A percentile compares a stretch with the other conserved stretches of the same genome.
These are phyloP conservation scores for Rhodinocichla rosea DNA, from an alignment of 2,113 vertebrate species.

Conservation along the genomic window DNA sequence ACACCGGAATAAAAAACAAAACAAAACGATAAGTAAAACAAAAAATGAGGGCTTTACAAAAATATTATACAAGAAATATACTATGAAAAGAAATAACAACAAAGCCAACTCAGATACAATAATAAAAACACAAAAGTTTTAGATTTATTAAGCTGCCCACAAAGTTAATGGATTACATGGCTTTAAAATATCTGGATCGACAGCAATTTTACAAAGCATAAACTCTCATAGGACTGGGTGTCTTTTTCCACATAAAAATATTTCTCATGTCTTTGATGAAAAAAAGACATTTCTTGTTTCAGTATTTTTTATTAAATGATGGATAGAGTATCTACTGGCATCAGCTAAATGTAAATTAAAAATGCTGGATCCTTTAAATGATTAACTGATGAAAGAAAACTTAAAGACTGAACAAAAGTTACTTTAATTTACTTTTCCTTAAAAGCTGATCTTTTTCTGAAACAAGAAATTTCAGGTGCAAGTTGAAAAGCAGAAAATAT, in stretches of 20 bases:
- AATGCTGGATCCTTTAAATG: slow-evolving; percentile 70
- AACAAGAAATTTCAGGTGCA: slow-evolving; percentile 81
- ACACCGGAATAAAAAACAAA: slow-evolving; percentile 72
- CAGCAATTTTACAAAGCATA: slow-evolving; percentile 89
- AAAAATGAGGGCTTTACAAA: slow-evolving; percentile 81
- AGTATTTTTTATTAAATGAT: slow-evolving; percentile 52
- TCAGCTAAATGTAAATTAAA: slow-evolving; percentile 47
- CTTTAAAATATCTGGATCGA: slow-evolving; percentile 85
- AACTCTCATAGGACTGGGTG: slow-evolving; percentile 74
- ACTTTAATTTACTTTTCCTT: slow-evolving; percentile 70
- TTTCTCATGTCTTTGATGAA: slow-evolving; percentile 69
- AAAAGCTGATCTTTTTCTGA: slow-evolving; percentile 80
- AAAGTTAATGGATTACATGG: slow-evolving; percentile 88
- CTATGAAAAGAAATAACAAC: slow-evolving; percentile 75
- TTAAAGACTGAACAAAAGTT: slow-evolving; percentile 18
- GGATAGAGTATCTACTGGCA: slow-evolving; percentile 34
- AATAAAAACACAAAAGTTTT: slow-evolving; percentile 77
- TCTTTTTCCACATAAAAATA: slow-evolving; percentile 74
- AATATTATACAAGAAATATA: slow-evolving; percentile 88
- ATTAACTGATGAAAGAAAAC: slow-evolving; percentile 40
- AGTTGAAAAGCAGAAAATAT: slow-evolving; percentile 79
- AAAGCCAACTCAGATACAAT: slow-evolving; percentile 79
- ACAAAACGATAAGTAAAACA: slow-evolving; percentile 24
- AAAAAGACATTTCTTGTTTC: slow-evolving; percentile 75
- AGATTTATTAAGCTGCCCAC: slow-evolving; percentile 85